Base-by-base conservation (phyloP, 2,888 invertebrate species). In the Synanthedon formicaeformis region DNA sequence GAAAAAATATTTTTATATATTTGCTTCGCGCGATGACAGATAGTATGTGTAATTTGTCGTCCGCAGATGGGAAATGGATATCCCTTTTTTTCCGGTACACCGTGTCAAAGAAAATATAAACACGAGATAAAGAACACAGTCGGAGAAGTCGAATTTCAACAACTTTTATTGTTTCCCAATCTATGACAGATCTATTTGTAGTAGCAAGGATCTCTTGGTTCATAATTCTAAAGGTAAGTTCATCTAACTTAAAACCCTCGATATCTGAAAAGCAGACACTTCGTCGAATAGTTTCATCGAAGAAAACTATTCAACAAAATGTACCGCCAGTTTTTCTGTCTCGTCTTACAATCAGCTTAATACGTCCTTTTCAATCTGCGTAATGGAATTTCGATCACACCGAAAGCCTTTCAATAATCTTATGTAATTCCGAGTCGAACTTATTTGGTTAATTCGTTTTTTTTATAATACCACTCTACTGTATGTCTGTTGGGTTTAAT, bases 31-130 rank as follows among this genome's bases (percentile, higher is more conserved):
- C 54, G 69, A 75, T 73, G 75, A 75, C 71, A 69, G 69, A 72
- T 73, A 66, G 49, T 18, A 49, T 16, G 23, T 16, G 71, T 75
- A 71, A 75, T 72, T 69, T 73, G 75, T 72, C 69, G 65, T 56
- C 56, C 57, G 55, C 66, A 69, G 67, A 69, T 66, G 69, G 59
- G 59, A 60, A 56, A 61, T 57, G 59, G 60, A 64, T 63, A 65
- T 65, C 61, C 63, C 59, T 49, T 49, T 49, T 49, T 49, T 49
- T 13, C 16, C 11, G 49, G 23, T 34, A 34, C 45, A 14, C 14
- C 3, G 11, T 45, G 8, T 4, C n/a, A 45, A 34, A 14, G 45
- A 45, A 11, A 45, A 45, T 13, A 45, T 45, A 45, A 45, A 45
- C 12, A 45, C 14, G 45, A 14, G 8, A 34, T 10, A 10, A 34